Conservation (phyloP, 37 sponge, comb jelly and placozoan species). For the Crambe crambe region DNA sequence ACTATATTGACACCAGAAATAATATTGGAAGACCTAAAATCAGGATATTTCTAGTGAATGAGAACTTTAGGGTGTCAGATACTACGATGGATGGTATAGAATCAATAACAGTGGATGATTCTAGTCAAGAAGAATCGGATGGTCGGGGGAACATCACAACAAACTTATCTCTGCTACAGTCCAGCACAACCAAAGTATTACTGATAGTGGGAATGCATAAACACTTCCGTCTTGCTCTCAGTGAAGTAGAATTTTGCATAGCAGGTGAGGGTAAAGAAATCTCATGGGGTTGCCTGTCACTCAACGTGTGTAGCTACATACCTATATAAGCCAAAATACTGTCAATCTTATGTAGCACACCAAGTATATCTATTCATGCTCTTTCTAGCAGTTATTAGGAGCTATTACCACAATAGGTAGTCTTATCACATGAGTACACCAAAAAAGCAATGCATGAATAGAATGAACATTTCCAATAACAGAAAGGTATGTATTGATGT, state of each 20-base stretch:
- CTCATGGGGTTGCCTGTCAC: too few relatives aligned
- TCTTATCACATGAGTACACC: too few relatives aligned
- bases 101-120: background rate
- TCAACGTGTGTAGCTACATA: too few relatives aligned
- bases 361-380: too few relatives aligned
- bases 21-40: background rate
- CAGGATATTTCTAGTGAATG: background rate
- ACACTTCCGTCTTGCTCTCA: background rate
- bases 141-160: background rate
- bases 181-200: background rate
- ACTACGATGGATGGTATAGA: background rate
- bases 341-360: too few relatives aligned
- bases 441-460: too few relatives aligned
- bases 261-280: background rate
- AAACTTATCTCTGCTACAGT: background rate
- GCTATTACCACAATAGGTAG: too few relatives aligned
- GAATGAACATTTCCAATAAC: too few relatives aligned
- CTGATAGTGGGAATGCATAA: background rate
- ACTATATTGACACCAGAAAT: background rate
- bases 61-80: background rate
- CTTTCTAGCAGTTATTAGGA: too few relatives aligned
- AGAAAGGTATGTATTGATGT: too few relatives aligned
- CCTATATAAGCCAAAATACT: too few relatives aligned
- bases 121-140: background rate
- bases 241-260: background rate